Percentiles rank a stretch among this genome's conserved stretches.
These are phyloP conservation scores for Deroplatys truncata DNA, from an alignment of 2,888 invertebrate species.

Conservation along the genomic window DNA sequence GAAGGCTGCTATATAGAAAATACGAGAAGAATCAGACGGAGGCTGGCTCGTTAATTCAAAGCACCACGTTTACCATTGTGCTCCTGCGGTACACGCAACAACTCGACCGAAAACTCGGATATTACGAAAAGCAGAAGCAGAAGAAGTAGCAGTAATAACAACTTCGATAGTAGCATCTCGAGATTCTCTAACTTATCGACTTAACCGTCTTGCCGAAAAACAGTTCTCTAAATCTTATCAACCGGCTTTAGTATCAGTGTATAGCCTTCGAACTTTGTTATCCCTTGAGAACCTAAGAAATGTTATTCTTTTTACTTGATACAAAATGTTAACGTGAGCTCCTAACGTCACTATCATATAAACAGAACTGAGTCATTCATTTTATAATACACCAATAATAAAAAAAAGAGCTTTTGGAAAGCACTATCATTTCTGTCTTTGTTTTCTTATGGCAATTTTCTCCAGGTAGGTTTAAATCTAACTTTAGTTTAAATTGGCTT, in stretches of 20 bases:
- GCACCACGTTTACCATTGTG: conserved; percentile 1
- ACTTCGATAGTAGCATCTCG: neutral
- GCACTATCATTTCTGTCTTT: too few relatives aligned
- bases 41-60: neutral
- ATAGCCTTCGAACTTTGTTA: neutral
- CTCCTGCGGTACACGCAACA: neutral
- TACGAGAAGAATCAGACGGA: neutral
- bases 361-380: too few relatives aligned
- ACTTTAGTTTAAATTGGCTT: too few relatives aligned
- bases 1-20: neutral
- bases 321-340: too few relatives aligned
- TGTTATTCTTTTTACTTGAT: neutral
- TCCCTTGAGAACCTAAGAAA: neutral
- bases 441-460: too few relatives aligned
- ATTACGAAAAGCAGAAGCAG: conserved; percentile 20
- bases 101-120: conserved; percentile 16
- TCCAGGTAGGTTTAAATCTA: too few relatives aligned
- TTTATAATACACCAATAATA: too few relatives aligned
- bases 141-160: neutral
- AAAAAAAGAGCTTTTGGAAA: too few relatives aligned
- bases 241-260: neutral
- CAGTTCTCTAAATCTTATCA: neutral
- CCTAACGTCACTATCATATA: too few relatives aligned
- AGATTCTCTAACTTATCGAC: neutral
- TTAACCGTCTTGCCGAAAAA: neutral